Evolutionary conservation across 2,797 vertebrate genomes (phyloP), one percentile per base, ranked within the genome.

Genomic region (Chaetodon trifasciatus): DNA sequence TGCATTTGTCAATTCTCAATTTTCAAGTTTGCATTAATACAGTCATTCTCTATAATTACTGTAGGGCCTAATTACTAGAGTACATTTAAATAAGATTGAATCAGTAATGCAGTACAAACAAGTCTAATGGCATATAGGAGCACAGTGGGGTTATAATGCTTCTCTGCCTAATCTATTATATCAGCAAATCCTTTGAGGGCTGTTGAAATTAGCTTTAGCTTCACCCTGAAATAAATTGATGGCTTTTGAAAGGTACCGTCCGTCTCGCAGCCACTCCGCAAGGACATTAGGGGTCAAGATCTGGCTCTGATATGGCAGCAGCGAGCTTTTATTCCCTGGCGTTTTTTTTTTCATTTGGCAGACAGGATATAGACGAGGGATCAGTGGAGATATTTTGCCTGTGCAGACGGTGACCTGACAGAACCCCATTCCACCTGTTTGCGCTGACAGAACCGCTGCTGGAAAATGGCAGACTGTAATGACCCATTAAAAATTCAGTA

Each of bases 401-500:
- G 46, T 83, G 74, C 83, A 84, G 81, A 85, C 74, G 7, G 70
- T 93, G 92, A 93, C 92, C 88, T 76, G 74, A 93, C 71, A 84
- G 75, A 90, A 78, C 66, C 86, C 71, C 64, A 69, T 84, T 81
- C 81, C 87, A 93, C 92, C 90, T 93, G 92, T 93, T 92, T 86
- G 82, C 85, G 78, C 84, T 72, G 82, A 88, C 81, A 64, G 86
- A 88, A 79, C 64, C 60, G 46, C 72, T 81, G 79, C 73, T 23
- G 73, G 88, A 86, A 91, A 93, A 89, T 84, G 86, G 67, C 66
- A 6, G 66, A 71, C 73, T 23, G 17, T 88, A 91, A 92, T 92
- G 85, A 88, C 66, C 79, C 87, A 92, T 91, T 91, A 90, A 92
- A 93, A 92, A 93, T 94, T 92, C 88, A 90, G 80, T 76, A 81